A percentile compares a stretch with the other conserved stretches of the same genome.
Evolutionary conservation across 2,797 vertebrate species (phyloP).

Genomic region (Pachyuromys duprasi): DNA sequence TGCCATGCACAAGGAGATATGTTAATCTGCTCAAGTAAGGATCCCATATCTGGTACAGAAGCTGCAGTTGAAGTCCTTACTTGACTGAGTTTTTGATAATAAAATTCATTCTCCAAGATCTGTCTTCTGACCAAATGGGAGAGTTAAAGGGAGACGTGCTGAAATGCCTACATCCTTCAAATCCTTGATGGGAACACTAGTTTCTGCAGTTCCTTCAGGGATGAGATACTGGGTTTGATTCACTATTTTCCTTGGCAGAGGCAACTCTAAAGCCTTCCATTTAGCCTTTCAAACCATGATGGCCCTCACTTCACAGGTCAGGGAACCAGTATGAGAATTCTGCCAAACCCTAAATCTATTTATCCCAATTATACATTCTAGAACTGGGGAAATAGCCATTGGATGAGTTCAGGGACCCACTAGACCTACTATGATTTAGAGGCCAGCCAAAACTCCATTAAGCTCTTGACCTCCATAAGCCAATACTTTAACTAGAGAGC

Average conservation of each 20-base stretch:
- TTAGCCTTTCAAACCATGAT: background rate
- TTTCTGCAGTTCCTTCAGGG: background rate
- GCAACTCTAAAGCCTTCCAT: background rate
- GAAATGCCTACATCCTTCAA: background rate
- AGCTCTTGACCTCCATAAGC: background rate
- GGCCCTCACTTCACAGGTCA: background rate
- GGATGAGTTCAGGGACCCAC: background rate
- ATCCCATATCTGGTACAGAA: background rate
- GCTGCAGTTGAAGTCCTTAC: background rate
- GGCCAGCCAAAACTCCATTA: background rate
- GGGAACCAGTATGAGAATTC: background rate
- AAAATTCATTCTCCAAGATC: background rate
- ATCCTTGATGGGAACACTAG: background rate
- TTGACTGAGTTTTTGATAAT: background rate
- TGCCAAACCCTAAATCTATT: background rate
- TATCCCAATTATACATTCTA: background rate
- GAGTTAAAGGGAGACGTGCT: background rate
- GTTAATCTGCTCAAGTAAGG: background rate
- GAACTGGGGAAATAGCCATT: background rate
- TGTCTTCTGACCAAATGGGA: background rate
- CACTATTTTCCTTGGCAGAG: background rate
- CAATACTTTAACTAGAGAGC: background rate
- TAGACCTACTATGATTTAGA: background rate
- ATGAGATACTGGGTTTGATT: background rate
- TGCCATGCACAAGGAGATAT: background rate